Conservation (phyloP, 2,113 vertebrate genomes). For the Prunella fulvescens region DNA sequence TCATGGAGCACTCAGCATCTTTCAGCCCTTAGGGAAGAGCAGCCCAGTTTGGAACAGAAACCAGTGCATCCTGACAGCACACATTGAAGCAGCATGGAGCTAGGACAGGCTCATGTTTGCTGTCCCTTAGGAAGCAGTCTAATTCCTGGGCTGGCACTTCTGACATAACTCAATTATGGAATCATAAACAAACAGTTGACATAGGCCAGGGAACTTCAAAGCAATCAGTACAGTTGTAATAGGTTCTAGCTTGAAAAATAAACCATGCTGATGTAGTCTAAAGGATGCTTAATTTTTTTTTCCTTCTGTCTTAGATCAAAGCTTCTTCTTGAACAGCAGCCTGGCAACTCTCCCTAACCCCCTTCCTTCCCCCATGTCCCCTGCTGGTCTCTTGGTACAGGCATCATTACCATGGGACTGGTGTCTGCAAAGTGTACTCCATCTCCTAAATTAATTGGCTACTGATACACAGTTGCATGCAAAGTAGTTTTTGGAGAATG, state of each 20-base stretch:
- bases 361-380: background rate
- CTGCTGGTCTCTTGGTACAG: background rate
- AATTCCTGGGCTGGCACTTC: background rate
- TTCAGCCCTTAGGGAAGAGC: slow-evolving; percentile 19
- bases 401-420: background rate
- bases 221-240: background rate
- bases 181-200: slow-evolving; percentile 51
- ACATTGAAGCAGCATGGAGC: background rate
- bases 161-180: slow-evolving; percentile 35
- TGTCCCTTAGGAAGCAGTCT: background rate
- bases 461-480: background rate
- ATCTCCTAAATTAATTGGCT: background rate
- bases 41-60: slow-evolving; percentile 12
- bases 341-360: background rate
- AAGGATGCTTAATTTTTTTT: background rate
- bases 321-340: background rate
- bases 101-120: background rate
- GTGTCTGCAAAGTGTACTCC: background rate
- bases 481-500: background rate
- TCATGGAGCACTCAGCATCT: background rate
- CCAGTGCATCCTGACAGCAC: background rate
- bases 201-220: slow-evolving; percentile 47
- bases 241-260: slow-evolving; percentile 50
- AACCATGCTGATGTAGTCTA: slow-evolving; percentile 4
- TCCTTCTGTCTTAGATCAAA: slow-evolving; percentile 19